Evolutionary conservation across 2,113 vertebrate species (phyloP).

Genomic region (Amblyopsis rosae): DNA sequence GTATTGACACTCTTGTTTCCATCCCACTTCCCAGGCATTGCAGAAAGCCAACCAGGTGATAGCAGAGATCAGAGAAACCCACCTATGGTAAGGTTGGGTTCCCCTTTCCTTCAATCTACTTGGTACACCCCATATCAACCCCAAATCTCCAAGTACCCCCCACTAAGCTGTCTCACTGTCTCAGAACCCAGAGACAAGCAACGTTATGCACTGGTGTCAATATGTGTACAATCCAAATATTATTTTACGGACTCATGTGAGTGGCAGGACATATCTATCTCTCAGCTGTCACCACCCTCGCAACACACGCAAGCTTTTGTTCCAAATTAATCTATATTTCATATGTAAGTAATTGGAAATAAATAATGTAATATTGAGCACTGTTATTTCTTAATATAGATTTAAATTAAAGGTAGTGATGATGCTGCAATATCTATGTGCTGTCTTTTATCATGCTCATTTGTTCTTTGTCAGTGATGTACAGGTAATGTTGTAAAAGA

Average conservation of each 20-base stretch:
- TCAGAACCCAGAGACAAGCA: conserved; percentile 67
- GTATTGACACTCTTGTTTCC: conserved; percentile 1
- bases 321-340: conserved; percentile 55
- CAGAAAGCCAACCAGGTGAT: conserved; percentile 98
- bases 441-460: conserved; percentile 21
- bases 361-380: conserved; percentile 41
- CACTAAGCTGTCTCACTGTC: conserved; percentile 26
- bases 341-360: conserved; percentile 43
- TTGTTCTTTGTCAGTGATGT: not conserved
- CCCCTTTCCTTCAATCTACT: conserved; percentile 21
- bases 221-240: conserved; percentile 75
- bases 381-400: conserved; percentile 57
- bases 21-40: conserved; percentile 81
- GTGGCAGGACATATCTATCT: conserved; percentile 30
- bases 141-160: not conserved
- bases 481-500: conserved; percentile 1
- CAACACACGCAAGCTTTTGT: conserved; percentile 22
- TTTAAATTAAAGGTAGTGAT: conserved; percentile 68
- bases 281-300: conserved; percentile 10
- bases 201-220: conserved; percentile 76
- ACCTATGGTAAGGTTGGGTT: conserved; percentile 87
- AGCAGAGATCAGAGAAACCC: conserved; percentile 96
- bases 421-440: conserved; percentile 1
- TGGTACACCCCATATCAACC: conserved; percentile 13
- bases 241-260: conserved; percentile 79